Conservation (phyloP, 2,113 vertebrate species). For the Oncorhynchus keta region DNA sequence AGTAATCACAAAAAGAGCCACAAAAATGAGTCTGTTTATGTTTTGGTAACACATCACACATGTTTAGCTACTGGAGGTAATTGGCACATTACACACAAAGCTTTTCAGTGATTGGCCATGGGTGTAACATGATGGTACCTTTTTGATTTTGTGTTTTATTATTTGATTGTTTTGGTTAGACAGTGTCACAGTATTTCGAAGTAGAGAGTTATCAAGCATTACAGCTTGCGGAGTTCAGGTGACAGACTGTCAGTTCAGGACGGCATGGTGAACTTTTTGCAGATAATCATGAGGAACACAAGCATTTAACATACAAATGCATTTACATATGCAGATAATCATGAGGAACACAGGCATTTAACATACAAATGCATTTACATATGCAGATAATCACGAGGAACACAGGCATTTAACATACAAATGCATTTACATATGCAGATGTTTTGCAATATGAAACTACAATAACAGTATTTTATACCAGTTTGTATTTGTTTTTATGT, state of each 20-base stretch:
- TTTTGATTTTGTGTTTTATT: constrained; percentile 27
- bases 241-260: background rate
- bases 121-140: constrained; percentile 24
- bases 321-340: no score
- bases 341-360: no score
- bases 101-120: background rate
- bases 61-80: constrained; percentile 8
- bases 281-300: no score
- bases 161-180: constrained; percentile 40
- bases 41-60: constrained; percentile 7
- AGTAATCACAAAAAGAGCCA: constrained; percentile 12
- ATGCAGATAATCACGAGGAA: constrained; percentile 1
- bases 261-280: background rate
- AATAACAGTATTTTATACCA: constrained; percentile 25
- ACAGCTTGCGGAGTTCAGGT: constrained; percentile 2
- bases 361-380: background rate
- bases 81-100: background rate
- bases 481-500: constrained; percentile 31
- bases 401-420: background rate
- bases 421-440: constrained; percentile 23
- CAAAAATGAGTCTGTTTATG: constrained; percentile 1
- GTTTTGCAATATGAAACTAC: constrained; percentile 18
- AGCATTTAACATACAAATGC: no score
- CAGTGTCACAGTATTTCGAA: constrained; percentile 34
- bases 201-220: constrained; percentile 10